These are phyloP conservation scores for Calosoma granatense DNA, from an alignment of 1,140 invertebrate genomes.

Conservation along the genomic window DNA sequence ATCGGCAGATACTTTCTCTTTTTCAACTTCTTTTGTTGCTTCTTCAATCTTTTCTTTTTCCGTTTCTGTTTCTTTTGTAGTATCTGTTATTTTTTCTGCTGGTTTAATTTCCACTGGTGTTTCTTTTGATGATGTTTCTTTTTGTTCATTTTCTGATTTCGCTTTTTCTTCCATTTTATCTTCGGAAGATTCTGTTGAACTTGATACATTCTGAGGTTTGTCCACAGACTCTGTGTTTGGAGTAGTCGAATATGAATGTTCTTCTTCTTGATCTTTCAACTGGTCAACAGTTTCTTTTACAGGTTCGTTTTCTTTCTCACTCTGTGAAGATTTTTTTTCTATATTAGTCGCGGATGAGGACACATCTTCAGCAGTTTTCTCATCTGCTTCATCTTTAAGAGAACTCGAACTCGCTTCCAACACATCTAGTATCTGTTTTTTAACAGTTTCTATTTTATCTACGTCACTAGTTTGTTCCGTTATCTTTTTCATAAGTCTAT, in stretches of 20 bases:
- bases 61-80: neutral
- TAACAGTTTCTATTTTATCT: neutral
- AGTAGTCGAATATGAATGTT: neutral
- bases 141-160: neutral
- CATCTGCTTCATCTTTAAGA: too few species aligned
- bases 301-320: neutral
- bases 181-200: too few species aligned
- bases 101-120: too few species aligned
- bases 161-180: too few species aligned
- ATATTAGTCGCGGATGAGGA: neutral
- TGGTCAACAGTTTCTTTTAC: neutral
- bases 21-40: neutral
- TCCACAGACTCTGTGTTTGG: too few species aligned
- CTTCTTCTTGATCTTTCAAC: neutral
- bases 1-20: conserved; percentile 4
- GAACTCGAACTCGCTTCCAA: too few species aligned
- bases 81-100: neutral
- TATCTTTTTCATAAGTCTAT: conserved; percentile 23
- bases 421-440: neutral
- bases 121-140: neutral
- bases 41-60: conserved; percentile 4
- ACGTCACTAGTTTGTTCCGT: neutral
- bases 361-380: too few species aligned
- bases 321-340: neutral
- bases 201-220: too few species aligned